A percentile compares a stretch with the other conserved stretches of the same genome.
Conservation (phyloP, 2,888 invertebrate genomes). For the Cheilosia vulpina region DNA sequence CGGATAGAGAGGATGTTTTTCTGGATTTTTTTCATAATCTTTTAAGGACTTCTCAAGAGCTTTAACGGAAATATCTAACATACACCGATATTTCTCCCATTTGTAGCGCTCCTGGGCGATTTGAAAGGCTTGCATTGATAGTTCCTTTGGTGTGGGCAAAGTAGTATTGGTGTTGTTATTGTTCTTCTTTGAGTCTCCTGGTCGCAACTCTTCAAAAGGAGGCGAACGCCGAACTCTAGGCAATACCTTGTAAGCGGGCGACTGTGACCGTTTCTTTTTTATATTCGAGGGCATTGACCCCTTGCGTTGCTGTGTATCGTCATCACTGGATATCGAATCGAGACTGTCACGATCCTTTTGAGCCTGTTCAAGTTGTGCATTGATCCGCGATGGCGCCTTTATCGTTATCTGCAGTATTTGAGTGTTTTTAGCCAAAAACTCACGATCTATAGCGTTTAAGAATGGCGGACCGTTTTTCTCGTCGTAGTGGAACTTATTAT, state of each 20-base stretch:
- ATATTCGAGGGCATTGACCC: constrained; percentile 78
- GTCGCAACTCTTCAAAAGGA: constrained; percentile 74
- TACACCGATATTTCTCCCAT: constrained; percentile 84
- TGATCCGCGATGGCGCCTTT: constrained; percentile 83
- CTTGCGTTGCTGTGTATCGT: constrained; percentile 78
- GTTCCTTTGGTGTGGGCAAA: constrained; percentile 81
- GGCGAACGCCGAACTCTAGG: constrained; percentile 78
- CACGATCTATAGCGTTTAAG: constrained; percentile 83
- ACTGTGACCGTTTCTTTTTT: constrained; percentile 78
- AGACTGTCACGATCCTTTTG: constrained; percentile 75
- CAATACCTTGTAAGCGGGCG: constrained; percentile 77
- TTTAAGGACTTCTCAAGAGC: constrained; percentile 87
- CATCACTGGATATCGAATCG: constrained; percentile 79
- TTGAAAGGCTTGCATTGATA: constrained; percentile 81
- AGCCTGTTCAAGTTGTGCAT: constrained; percentile 35
- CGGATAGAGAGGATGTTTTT: constrained; percentile 94
- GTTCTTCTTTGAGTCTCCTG: constrained; percentile 40
- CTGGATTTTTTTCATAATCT: constrained; percentile 92
- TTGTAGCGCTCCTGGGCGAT: constrained; percentile 84
- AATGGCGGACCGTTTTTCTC: constrained; percentile 86
- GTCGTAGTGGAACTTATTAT: constrained; percentile 87
- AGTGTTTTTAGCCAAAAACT: constrained; percentile 78
- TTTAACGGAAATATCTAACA: constrained; percentile 81
- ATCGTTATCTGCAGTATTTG: constrained; percentile 70
- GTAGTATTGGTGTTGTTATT: constrained; percentile 2